Base-by-base conservation (phyloP, 2,888 invertebrate species). In the Eilema depressum region DNA sequence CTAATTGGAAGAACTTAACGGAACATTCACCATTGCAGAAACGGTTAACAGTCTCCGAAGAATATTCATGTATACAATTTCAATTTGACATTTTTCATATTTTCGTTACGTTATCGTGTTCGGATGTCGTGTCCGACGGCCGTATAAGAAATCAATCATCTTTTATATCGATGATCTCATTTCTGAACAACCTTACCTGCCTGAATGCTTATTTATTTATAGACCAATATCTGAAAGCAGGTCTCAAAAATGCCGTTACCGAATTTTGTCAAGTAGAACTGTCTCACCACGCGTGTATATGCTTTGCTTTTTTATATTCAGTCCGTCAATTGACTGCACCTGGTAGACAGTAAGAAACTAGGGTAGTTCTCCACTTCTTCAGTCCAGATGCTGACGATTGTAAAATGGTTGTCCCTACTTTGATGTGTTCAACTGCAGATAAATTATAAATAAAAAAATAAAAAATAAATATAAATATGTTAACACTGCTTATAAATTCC, bases 141-240 rank as follows among this genome's bases (percentile, higher is more conserved):
- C 69, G 68, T 82, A 73, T 76, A 67, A n/a, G 20, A 74, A 74
- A 63, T 69, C 70, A 83, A 79, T 83, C 77, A 73, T 79, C 71
- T 69, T 69, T 75, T 71, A 83, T 81, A 83, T 83, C 84, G 83
- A 82, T 86, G 86, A 76, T 85, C 84, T 85, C 83, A 87, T 84
- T 81, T 63, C 10, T 64, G 23, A 41, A 26, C 65, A 53, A 37
- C 69, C 61, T 69, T 65, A 66, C 63, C 37, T 60, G 57, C 66
- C 20, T 47, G 25, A 53, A 30, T 64, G 33, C 33, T 59, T 61
- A 37, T 62, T 59, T 65, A 37, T 62, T 66, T 63, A 61, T 61
- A 61, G 65, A 64, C 57, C 59, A 63, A 69, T 69, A 33, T 57
- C 33, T 33, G 57, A 37, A 66, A 64, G 20, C 25, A 57, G 25